Evolutionary conservation across 2,113 vertebrate species (phyloP).

Genomic region (Morone saxatilis): DNA sequence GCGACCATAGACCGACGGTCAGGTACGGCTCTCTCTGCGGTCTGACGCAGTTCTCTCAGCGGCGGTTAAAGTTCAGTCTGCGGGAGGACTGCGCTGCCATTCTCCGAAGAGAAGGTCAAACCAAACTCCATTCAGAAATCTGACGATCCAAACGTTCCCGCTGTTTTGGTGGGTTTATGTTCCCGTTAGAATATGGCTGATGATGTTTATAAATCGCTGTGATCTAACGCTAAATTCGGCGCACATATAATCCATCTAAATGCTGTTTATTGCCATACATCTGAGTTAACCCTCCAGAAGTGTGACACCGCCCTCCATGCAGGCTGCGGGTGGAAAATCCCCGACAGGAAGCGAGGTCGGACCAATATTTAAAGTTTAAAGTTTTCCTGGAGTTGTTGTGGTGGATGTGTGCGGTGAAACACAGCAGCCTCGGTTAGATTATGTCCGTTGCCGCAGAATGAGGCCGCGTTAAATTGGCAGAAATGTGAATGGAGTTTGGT

Average conservation of each 20-base stretch:
- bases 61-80: not conserved
- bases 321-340: not conserved
- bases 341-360: fast-evolving
- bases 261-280: not conserved
- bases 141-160: fast-evolving
- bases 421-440: fast-evolving
- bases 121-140: slow-evolving; percentile 21
- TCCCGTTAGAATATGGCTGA: fast-evolving
- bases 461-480: not conserved
- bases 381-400: not conserved
- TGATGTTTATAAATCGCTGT: fast-evolving
- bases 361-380: not conserved
- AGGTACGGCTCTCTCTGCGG: slow-evolving; percentile 34
- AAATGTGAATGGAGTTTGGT: slow-evolving; percentile 20
- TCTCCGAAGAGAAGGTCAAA: not conserved
- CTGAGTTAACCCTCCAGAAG: not conserved
- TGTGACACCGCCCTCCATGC: slow-evolving; percentile 24
- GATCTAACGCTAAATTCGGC: slow-evolving; percentile 4
- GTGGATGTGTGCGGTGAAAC: fast-evolving
- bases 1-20: slow-evolving; percentile 5
- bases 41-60: not conserved
- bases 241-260: not conserved
- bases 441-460: too few species aligned
- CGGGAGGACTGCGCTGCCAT: not conserved
- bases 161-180: fast-evolving